These are phyloP conservation scores for Ostrea edulis DNA, from an alignment of 1,140 invertebrate genomes.

Conservation along the genomic window DNA sequence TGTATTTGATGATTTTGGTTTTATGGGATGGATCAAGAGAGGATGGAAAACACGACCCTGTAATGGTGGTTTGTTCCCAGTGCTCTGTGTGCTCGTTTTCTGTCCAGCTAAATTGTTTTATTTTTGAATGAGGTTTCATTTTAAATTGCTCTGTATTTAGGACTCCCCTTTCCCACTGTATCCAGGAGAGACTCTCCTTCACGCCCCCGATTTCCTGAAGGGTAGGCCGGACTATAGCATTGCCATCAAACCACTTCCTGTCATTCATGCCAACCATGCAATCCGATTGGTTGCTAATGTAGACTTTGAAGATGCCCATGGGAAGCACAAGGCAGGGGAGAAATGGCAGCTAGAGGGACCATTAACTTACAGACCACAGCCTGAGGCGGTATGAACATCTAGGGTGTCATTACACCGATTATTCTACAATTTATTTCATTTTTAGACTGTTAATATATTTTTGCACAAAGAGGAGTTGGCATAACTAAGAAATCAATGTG, in stretches of 20 bases:
- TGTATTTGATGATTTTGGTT: no score
- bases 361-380: constrained; percentile 68
- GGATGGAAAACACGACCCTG: no score
- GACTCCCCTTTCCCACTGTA: constrained; percentile 81
- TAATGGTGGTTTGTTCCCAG: no score
- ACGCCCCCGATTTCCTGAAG: constrained; percentile 62
- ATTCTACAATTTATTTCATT: no score
- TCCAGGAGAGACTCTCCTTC: constrained; percentile 79
- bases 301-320: constrained; percentile 72
- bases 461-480: no score
- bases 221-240: constrained; percentile 53
- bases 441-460: no score
- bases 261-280: constrained; percentile 76
- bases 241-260: constrained; percentile 73
- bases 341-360: constrained; percentile 77
- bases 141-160: background rate
- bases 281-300: constrained; percentile 74
- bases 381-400: constrained; percentile 66
- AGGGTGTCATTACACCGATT: background rate
- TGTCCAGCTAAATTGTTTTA: no score
- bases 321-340: constrained; percentile 76
- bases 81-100: no score
- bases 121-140: no score
- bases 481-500: no score
- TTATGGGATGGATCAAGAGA: no score